Evolutionary conservation across 2,113 vertebrate species (phyloP).

Genomic region (Brachirus orientalis): DNA sequence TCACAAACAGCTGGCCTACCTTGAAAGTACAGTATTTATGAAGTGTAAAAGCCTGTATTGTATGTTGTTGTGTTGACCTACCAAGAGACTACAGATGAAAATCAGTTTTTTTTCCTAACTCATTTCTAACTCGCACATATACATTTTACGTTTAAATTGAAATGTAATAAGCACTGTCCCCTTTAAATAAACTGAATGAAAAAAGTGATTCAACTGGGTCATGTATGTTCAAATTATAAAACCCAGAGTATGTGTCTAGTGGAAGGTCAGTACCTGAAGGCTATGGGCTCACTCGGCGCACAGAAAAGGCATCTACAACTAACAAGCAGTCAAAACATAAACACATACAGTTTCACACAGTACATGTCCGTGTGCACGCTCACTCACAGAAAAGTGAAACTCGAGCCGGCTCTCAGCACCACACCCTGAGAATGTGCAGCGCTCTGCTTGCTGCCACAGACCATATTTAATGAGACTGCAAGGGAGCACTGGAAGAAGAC

Average conservation of each 20-base stretch:
- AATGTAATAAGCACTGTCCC: no score
- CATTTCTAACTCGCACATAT: no score
- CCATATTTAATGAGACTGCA: constrained; percentile 61
- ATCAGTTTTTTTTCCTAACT: no score
- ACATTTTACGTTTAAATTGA: no score
- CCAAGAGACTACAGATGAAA: no score
- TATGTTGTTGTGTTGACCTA: no score
- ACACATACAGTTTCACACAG: constrained; percentile 9
- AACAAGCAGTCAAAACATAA: constrained; percentile 24
- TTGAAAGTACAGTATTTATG: no score
- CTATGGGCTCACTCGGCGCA: constrained; percentile 46
- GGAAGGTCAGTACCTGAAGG: constrained; percentile 19
- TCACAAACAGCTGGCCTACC: no score
- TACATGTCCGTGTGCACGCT: neutral
- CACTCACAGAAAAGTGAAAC: constrained; percentile 55
- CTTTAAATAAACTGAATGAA: no score
- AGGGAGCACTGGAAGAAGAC: constrained; percentile 39
- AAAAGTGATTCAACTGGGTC: constrained; percentile 19
- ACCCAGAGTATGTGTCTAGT: constrained; percentile 33
- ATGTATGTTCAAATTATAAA: constrained; percentile 34
- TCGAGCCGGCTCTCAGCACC: constrained; percentile 57
- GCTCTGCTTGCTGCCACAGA: constrained; percentile 45
- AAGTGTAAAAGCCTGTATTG: no score
- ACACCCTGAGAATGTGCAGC: constrained; percentile 63
- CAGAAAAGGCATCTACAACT: constrained; percentile 44